A percentile compares a stretch with the other conserved stretches of the same genome.
phyloP scores from a whole-genome alignment of 2,888 invertebrate species.

The Dendrolimus pini region DNA sequence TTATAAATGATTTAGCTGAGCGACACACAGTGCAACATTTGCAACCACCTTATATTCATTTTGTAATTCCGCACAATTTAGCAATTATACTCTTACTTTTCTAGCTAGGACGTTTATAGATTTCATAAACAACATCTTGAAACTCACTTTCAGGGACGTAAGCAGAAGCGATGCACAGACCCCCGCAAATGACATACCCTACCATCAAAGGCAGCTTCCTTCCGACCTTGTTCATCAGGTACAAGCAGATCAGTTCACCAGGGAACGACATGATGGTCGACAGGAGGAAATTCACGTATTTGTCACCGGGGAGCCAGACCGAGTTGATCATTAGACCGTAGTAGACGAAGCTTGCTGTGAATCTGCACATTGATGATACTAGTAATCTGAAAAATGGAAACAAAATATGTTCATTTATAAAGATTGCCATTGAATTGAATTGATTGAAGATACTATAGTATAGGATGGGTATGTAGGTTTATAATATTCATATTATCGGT shows the following conservation, averaged over 20 bases:
- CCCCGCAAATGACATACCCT: constrained; percentile 41
- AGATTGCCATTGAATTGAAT: too few species aligned
- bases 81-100: too few species aligned
- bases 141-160: constrained; percentile 45
- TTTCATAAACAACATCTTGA: too few species aligned
- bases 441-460: too few species aligned
- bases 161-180: constrained; percentile 36
- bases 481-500: too few species aligned
- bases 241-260: constrained; percentile 48
- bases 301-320: constrained; percentile 54
- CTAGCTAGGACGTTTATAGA: too few species aligned
- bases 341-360: constrained; percentile 52
- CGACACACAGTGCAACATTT: too few species aligned
- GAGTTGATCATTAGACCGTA: constrained; percentile 57
- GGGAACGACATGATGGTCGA: constrained; percentile 57
- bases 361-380: constrained; percentile 35
- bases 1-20: too few species aligned
- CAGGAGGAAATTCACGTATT: constrained; percentile 53
- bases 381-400: constrained; percentile 20
- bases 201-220: constrained; percentile 43
- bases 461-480: too few species aligned
- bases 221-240: constrained; percentile 53
- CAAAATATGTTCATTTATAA: too few species aligned
- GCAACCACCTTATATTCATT: too few species aligned
- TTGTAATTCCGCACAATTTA: too few species aligned